Evolutionary conservation across 2,113 vertebrate species (phyloP), one percentile per base, ranked within the genome.

Genomic region (Salvelinus alpinus): DNA sequence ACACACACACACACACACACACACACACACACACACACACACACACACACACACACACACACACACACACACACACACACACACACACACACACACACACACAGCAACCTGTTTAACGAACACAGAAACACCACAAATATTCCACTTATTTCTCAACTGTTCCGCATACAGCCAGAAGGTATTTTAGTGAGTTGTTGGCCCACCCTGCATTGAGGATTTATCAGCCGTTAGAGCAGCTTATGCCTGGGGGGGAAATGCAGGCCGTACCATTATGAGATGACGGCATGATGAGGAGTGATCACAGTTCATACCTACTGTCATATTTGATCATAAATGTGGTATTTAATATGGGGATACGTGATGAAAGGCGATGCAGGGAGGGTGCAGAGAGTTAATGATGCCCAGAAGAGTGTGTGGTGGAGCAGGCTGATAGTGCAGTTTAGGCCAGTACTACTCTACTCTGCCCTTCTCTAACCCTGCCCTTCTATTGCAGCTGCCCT

Each of bases 301-400:
- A 22, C 71, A 79, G 81, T 80, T 76, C 82, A 70, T 76, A 85
- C 83, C 90, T 87, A 84, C 87, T 90, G 87, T 91, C 90, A 90
- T 90, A 62, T 68, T 82, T 91, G 90, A 92, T 91, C 91, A 91
- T 88, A 88, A 91, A 88, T 83, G 87, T 29, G 75, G 80, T 88
- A 89, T 91, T 90, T 89, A 92, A 91, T 74, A 79, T 76, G 82
- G 70, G 88, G 89, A 91, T 92, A 92, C 92, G 90, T 83, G 72
- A 83, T 87, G 86, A 90, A 87, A 90, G 84, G 81, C 82, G 84
- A 80, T 84, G 89, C 87, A 91, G 89, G 87, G 76, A 80, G 76
- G 72, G 78, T 84, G 82, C 80, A 75, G 48, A 67, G 84, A 82
- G 86, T 92, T 85, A 83, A 64, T 62, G 68, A 70, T 51, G 57